Base-by-base conservation (phyloP, 2,888 invertebrate species). In the Xestia c-nigrum region DNA sequence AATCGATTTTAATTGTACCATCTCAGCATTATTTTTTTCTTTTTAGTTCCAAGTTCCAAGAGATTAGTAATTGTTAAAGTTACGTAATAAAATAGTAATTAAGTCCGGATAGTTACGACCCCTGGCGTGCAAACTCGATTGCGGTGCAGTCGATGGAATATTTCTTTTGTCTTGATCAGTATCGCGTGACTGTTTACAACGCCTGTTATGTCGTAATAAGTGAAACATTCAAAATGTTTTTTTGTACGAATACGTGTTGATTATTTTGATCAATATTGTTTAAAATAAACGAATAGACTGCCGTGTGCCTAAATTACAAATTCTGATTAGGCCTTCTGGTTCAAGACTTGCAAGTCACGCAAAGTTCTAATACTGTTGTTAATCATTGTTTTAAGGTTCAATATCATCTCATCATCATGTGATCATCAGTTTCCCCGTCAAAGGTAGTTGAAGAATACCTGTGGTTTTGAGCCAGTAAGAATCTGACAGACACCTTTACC, bases 141-240 rank as follows among this genome's bases (percentile, higher is more conserved):
- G 75, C 66, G 57, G 38, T 72, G 61, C 75, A 75, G 7, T 61
- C 70, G 57, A 66, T 75, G 55, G 78, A 77, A 24, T 84, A 74
- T 70, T 81, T 81, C 69, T 76, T 86, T 86, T 74, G 64, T 72
- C 38, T 73, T 75, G 43, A n/a, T 43, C 40, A 70, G 52, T 69
- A 78, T 81, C 70, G 86, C 85, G 84, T 85, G 84, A 86, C 78
- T 81, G 46, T 63, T 63, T 40, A 59, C 52, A 64, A 75, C 71
- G 65, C 79, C 19, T 80, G 73, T 86, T 80, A 80, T 80, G 83
- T 84, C 72, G 21, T 78, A 84, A 78, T 75, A 76, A 78, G 77
- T 72, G 78, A 66, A 86, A 86, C 77, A 80, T 84, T 70, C 12
- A 67, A 84, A 65, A 65, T 68, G 24, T 0, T 65, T 77, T 81